These are phyloP conservation scores for Oreotrochilus melanogaster DNA, from an alignment of 2,113 vertebrate species.

Conservation along the genomic window DNA sequence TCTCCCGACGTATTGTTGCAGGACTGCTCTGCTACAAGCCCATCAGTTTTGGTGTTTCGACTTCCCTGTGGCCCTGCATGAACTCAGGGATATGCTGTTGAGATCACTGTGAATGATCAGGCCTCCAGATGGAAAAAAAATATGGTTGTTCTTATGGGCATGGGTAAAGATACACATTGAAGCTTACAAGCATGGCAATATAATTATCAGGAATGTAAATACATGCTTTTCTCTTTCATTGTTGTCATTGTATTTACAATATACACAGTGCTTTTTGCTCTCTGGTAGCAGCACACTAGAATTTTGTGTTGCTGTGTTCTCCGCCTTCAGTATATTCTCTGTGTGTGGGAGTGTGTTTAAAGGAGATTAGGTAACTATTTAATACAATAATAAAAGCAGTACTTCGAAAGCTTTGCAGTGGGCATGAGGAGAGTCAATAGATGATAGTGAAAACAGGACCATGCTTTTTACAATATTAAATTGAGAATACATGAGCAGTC, in stretches of 20 bases:
- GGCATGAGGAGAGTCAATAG: not conserved
- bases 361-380: not conserved
- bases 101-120: not conserved
- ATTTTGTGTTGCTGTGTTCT: not conserved
- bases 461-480: not conserved
- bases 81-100: not conserved
- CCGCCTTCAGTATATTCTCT: not conserved
- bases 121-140: not conserved
- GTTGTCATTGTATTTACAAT: not conserved
- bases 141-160: not conserved
- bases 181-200: not conserved
- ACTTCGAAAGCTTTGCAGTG: not conserved
- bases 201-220: not conserved
- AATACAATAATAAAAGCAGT: not conserved
- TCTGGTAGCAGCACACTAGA: not conserved
- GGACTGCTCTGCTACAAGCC: not conserved
- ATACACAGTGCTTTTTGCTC: not conserved
- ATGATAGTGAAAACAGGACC: not conserved
- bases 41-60: not conserved
- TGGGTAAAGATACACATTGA: not conserved
- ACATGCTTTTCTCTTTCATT: not conserved
- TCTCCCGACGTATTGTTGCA: accelerated
- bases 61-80: not conserved
- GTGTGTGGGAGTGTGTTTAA: not conserved
- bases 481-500: not conserved